These are phyloP conservation scores for Uropsilus gracilis DNA, from an alignment of 2,113 vertebrate genomes.

Conservation along the genomic window DNA sequence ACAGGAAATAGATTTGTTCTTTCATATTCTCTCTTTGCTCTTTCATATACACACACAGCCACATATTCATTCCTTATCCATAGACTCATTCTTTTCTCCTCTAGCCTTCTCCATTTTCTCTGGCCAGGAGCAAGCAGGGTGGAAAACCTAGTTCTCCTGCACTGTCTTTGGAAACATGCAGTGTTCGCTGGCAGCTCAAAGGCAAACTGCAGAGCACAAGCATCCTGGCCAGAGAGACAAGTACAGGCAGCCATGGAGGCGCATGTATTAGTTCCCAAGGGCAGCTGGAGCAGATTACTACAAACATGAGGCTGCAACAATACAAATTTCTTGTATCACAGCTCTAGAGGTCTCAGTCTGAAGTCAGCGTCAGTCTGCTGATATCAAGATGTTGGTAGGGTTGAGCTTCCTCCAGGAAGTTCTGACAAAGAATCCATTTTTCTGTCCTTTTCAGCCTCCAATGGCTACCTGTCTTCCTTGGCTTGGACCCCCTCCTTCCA, in stretches of 20 bases:
- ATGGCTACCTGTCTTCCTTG: neutral
- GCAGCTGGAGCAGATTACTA: neutral
- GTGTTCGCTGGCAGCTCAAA: neutral
- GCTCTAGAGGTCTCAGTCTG: neutral
- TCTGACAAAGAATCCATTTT: neutral
- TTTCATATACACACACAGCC: too few species aligned
- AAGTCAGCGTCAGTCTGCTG: neutral
- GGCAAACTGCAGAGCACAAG: neutral
- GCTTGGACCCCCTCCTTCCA: neutral
- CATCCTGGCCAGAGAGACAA: neutral
- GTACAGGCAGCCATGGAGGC: fast-evolving
- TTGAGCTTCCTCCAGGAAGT: neutral
- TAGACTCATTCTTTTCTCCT: neutral
- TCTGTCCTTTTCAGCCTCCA: neutral
- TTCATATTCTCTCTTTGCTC: neutral
- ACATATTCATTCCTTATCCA: neutral
- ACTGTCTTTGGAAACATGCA: neutral
- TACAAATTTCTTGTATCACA: neutral
- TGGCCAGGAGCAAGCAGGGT: neutral
- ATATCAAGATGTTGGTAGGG: neutral
- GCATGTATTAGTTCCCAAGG: fast-evolving
- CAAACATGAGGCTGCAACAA: neutral
- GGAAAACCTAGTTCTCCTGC: neutral
- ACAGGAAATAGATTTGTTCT: slow-evolving; percentile 64
- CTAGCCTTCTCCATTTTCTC: neutral